phyloP scores from a whole-genome alignment of 2,888 invertebrate species.

The Eupithecia subumbrata region DNA sequence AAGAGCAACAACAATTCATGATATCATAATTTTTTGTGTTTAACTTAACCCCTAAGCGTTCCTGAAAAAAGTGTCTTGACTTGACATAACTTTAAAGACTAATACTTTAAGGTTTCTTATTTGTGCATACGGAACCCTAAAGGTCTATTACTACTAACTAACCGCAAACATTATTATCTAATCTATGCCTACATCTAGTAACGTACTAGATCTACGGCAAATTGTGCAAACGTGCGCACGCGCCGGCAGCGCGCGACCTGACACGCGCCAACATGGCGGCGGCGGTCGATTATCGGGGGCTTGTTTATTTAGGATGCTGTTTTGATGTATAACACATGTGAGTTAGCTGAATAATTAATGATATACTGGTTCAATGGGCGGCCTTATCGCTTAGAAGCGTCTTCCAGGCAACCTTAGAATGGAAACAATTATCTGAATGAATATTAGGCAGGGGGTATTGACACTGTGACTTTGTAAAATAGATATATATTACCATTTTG shows the following conservation, averaged over 20 bases:
- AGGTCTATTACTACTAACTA: neutral
- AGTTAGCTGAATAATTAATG: neutral
- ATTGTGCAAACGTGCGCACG: constrained; percentile 33
- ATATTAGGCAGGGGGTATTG: too few species aligned
- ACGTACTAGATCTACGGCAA: constrained; percentile 5
- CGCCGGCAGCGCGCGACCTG: constrained; percentile 35
- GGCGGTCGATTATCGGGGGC: constrained; percentile 8
- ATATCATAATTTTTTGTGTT: too few species aligned
- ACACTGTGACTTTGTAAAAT: too few species aligned
- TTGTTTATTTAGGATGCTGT: neutral
- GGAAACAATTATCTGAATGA: too few species aligned
- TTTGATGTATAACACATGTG: neutral
- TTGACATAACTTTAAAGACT: neutral
- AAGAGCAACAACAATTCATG: too few species aligned
- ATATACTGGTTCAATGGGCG: too few species aligned
- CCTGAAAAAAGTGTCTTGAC: too few species aligned
- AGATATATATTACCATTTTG: too few species aligned
- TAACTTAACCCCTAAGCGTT: too few species aligned
- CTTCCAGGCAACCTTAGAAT: too few species aligned
- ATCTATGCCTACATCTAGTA: neutral
- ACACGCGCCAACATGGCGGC: constrained; percentile 32
- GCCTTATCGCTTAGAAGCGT: too few species aligned
- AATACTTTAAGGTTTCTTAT: neutral
- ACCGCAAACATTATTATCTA: constrained; percentile 8
- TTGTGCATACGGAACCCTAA: neutral